Percentiles rank a stretch among this genome's conserved stretches.
Conservation (phyloP, 2,113 vertebrate species). For the Rhombomys opimus region DNA sequence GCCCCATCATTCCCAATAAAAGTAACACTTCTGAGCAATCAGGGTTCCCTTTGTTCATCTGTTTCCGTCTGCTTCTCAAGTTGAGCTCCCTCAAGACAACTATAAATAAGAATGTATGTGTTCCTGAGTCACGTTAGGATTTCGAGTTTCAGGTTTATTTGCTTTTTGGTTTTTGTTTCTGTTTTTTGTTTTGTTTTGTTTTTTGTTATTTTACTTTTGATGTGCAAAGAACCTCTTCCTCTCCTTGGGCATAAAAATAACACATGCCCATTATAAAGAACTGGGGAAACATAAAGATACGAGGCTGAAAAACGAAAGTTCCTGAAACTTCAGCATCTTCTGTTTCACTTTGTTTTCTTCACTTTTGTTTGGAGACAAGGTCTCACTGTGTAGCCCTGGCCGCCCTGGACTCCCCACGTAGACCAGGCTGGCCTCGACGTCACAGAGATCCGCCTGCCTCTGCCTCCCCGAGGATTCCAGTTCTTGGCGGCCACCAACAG, state of each 20-base stretch:
- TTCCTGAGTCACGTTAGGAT: neutral
- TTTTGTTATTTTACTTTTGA: slow-evolving; percentile 61
- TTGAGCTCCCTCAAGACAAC: slow-evolving; percentile 16
- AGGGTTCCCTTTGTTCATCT: neutral
- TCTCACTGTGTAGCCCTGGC: neutral
- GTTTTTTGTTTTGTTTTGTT: neutral
- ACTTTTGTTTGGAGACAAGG: neutral
- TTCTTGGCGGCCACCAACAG: slow-evolving; percentile 69
- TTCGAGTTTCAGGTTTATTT: slow-evolving; percentile 29
- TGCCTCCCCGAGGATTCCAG: slow-evolving; percentile 1
- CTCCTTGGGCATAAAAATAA: slow-evolving; percentile 59
- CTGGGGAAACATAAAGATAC: slow-evolving; percentile 11
- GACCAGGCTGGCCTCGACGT: neutral
- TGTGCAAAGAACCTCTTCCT: slow-evolving; percentile 59
- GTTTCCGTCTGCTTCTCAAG: neutral
- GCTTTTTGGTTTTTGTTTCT: neutral
- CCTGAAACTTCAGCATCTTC: slow-evolving; percentile 24
- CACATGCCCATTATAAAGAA: slow-evolving; percentile 52
- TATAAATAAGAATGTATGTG: slow-evolving; percentile 22
- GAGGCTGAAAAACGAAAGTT: slow-evolving; percentile 25
- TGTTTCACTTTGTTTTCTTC: neutral
- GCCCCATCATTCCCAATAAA: slow-evolving; percentile 8
- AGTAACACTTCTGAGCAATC: neutral
- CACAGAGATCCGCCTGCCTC: neutral
- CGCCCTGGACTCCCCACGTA: neutral